phyloP scores from a whole-genome alignment of 2,888 invertebrate species.

The Oegoconia quadripuncta region DNA sequence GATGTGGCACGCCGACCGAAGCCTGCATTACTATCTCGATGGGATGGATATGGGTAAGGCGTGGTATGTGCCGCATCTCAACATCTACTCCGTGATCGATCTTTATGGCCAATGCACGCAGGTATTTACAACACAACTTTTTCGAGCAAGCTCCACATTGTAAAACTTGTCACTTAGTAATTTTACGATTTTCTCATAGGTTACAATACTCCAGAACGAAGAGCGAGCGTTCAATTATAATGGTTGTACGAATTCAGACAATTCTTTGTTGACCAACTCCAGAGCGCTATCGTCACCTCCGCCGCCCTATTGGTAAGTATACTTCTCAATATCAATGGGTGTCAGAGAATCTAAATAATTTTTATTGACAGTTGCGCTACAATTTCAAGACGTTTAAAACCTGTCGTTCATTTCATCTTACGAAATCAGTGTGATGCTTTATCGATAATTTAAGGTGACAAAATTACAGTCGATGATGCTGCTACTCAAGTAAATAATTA shows the following conservation, averaged over 20 bases:
- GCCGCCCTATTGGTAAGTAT: conserved; percentile 60
- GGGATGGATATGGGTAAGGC: conserved; percentile 93
- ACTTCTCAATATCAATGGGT: too few species aligned
- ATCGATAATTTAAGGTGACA: too few species aligned
- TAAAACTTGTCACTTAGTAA: not conserved
- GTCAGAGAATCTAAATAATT: too few species aligned
- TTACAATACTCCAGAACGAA: conserved; percentile 65
- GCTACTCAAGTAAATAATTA: too few species aligned
- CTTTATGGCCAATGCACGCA: conserved; percentile 97
- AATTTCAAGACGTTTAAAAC: too few species aligned
- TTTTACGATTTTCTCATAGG: conserved; percentile 32
- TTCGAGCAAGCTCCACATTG: not conserved
- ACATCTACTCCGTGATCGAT: conserved; percentile 96
- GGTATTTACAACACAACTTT: conserved; percentile 67
- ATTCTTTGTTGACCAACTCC: conserved; percentile 46
- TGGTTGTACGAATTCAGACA: conserved; percentile 57
- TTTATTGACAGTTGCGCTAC: too few species aligned
- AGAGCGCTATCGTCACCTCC: conserved; percentile 46
- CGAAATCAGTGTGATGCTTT: too few species aligned
- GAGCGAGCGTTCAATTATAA: conserved; percentile 65
- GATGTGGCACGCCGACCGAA: conserved; percentile 91
- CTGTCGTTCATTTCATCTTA: too few species aligned
- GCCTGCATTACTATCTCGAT: conserved; percentile 91
- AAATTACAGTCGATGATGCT: too few species aligned
- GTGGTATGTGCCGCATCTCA: conserved; percentile 86